Base-by-base conservation (phyloP, 1,140 invertebrate species). In the Calephelis nemesis region DNA sequence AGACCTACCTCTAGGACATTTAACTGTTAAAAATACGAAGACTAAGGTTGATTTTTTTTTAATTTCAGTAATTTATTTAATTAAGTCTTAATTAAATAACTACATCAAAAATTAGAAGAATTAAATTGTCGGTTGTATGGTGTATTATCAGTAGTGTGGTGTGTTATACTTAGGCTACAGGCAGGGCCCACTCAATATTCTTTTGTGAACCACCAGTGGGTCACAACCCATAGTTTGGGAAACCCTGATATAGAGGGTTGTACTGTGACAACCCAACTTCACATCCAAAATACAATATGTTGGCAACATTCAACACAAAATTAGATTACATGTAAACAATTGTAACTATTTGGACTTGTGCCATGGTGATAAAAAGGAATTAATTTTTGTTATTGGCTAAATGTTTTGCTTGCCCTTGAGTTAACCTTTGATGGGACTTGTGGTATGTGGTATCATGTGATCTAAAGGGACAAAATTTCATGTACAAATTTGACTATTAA, bases 321-420 rank as follows among this genome's bases (percentile, higher is more conserved):
- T 10, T 58, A 58, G 4, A 11, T 58, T 58, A 58, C 54, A 58
- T 58, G 54, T 58, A 58, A 58, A 58, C 54, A 58, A 58, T 58
- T 58, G 54, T 58, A 58, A 58, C 54, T 58, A 58, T 58, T 58
- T 58, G 54, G 54, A 58, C 54, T 39, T 19, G 30, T 58, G 54
- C 54, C 54, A 58, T 7, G 54, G 54, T 58, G 54, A 58, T 58
- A 58, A 58, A 58, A 58, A 58, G 52, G 52, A 54, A 54, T 54
- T 54, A 54, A 19, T 54, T 54, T 54, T 54, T 54, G 52, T 54
- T 54, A 54, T 54, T 54, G 52, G 52, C 52, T 54, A 11, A 54
- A 54, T 54, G 52, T 54, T 19, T 54, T 54, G 52, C 10, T 54
- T 54, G 52, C 52, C 52, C 52, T 54, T 54, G 52, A 54, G 52